Base-by-base conservation (phyloP, 1,140 invertebrate genomes). In the Drosophila melanica region DNA sequence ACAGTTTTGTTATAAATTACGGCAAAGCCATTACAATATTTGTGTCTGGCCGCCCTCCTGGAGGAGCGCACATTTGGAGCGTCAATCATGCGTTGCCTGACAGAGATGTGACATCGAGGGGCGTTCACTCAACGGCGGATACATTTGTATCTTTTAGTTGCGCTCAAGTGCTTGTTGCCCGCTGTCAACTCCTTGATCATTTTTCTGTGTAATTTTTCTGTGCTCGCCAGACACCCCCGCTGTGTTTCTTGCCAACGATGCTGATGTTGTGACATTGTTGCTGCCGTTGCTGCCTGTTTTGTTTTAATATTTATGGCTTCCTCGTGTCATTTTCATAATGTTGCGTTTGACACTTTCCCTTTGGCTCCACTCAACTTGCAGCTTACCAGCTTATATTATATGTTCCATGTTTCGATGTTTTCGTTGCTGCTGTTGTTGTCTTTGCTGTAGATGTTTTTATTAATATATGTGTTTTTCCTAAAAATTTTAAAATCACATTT, bases 1-100 rank as follows among this genome's bases (percentile, higher is more conserved):
- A 91, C 90, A 90, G 84, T 85, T 90, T 91, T 85, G 86, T 90
- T 90, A 85, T 91, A 91, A 91, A 91, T 90, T 91, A 91, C 81
- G 79, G 50, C 51, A 77, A 75, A 80, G 73, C 68, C 85, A 90
- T 84, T 90, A 77, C 60, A 84, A 66, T 89, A 64, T 75, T 87
- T 64, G 68, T 71, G 47, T 71, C 23, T 18, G 58, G 27, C 51
- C 45, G 58, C 37, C 51, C 45, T 50, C 9, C 54, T 51, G 39
- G 16, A 45, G 27, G 27, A 27, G 27, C 27, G 27, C 27, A 27
- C 27, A 27, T 27, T 27, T 7, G 53, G 63, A 78, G 75, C 81
- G 80, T 90, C 90, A 90, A 91, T 90, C 90, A 90, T 90, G 90
- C 84, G 78, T 78, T 47, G 80, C 82, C 74, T 79, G 82, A 90